These are phyloP conservation scores for Podarcis lilfordi DNA, from an alignment of 2,797 vertebrate species.

Conservation along the genomic window DNA sequence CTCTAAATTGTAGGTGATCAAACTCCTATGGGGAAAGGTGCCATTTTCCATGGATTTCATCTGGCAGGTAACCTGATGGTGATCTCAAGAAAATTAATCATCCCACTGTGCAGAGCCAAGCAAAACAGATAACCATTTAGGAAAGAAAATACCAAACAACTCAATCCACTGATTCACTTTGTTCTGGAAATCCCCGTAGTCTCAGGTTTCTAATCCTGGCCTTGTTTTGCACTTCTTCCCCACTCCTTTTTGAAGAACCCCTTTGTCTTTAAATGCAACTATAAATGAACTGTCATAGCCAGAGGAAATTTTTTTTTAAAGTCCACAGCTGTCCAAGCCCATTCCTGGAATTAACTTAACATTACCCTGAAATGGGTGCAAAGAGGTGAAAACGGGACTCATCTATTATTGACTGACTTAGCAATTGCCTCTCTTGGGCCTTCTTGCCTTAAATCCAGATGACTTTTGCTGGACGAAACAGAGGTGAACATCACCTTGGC, in stretches of 20 bases:
- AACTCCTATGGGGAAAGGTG: conserved; percentile 28
- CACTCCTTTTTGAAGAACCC: conserved; percentile 65
- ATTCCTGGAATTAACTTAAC: conserved; percentile 72
- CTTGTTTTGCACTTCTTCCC: conserved; percentile 65
- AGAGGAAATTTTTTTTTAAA: conserved; percentile 71
- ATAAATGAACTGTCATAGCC: conserved; percentile 71
- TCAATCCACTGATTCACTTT: conserved; percentile 63
- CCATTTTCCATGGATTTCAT: conserved; percentile 23
- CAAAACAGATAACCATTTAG: conserved; percentile 59
- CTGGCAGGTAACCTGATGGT: conserved; percentile 21
- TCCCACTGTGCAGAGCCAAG: conserved; percentile 38
- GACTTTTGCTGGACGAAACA: conserved; percentile 3
- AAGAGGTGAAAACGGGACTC: conserved; percentile 61
- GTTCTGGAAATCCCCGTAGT: conserved; percentile 67
- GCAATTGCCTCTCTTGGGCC: conserved; percentile 26
- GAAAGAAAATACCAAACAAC: conserved; percentile 55
- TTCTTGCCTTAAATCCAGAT: conserved; percentile 45
- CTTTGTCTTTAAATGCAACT: conserved; percentile 73
- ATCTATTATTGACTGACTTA: conserved; percentile 34
- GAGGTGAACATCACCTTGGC: conserved; percentile 6
- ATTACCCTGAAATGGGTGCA: conserved; percentile 65
- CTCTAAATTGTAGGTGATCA: conserved; percentile 22
- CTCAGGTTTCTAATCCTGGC: conserved; percentile 66
- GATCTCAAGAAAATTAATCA: conserved; percentile 44
- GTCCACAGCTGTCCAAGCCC: conserved; percentile 59